These are phyloP conservation scores for Miichthys miiuy DNA, from an alignment of 2,797 vertebrate genomes.

Conservation along the genomic window DNA sequence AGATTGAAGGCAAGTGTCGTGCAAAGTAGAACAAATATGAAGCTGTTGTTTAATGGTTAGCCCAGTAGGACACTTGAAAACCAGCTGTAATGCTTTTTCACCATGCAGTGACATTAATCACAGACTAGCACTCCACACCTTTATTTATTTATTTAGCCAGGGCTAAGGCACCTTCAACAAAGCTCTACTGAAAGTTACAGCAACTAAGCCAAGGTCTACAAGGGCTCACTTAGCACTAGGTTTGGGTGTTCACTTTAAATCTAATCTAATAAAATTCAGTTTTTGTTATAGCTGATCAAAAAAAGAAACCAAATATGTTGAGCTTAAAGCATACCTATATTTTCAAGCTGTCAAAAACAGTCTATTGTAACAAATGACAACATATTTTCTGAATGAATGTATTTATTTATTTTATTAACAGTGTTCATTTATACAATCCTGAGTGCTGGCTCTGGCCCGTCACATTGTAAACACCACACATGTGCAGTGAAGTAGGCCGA, in stretches of 20 bases:
- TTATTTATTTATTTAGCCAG: conserved; percentile 6
- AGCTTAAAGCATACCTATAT: neutral
- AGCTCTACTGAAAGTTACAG: neutral
- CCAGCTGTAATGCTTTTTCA: neutral
- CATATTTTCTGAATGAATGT: neutral
- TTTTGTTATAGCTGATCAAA: too few species aligned
- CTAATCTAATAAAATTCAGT: neutral
- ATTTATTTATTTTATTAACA: neutral
- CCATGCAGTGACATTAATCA: neutral
- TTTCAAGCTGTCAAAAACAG: neutral
- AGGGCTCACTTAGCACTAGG: neutral
- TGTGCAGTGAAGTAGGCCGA: neutral
- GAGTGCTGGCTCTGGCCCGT: neutral
- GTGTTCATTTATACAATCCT: neutral
- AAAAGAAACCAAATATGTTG: neutral
- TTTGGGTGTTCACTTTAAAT: neutral
- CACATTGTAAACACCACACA: neutral
- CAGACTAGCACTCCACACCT: neutral
- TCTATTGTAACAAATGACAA: neutral
- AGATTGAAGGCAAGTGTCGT: neutral
- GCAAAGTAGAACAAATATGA: neutral
- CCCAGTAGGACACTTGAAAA: conserved; percentile 8
- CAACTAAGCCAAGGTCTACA: neutral
- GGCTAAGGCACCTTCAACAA: neutral
- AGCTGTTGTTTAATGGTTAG: neutral